Base-by-base conservation (phyloP, 1,140 invertebrate species). In the Drosophila erecta region DNA sequence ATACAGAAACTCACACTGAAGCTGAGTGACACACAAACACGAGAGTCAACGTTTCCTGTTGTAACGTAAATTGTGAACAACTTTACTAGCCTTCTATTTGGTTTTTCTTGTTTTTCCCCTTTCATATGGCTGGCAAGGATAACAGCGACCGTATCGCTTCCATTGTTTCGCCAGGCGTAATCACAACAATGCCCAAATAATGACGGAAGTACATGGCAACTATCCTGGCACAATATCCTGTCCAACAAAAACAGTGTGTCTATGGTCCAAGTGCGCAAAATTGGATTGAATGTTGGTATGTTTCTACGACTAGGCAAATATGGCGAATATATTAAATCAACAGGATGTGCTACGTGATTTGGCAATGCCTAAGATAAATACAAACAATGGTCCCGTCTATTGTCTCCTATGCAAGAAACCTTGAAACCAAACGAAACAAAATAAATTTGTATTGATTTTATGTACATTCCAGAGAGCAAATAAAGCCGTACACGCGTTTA, bases 261-360 rank as follows among this genome's bases (percentile, higher is more conserved):
- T 20, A 54, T 69, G 15, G 15, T 24, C 30, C 41, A 66, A 46
- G 37, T 53, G 47, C 20, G 20, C 30, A 2, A 38, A 54, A 33
- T 69, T 6, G 62, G 49, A 10, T 44, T 41, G 30, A 66, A 20
- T n/a, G 27, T 2, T 11, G n/a, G 11, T 40, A 49, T 65, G 49
- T 33, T 20, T 35, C 41, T 37, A 64, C 37, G 59, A 24, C 33
- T 20, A 66, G 22, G 30, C 59, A 65, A 65, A 65, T 65, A 47
- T 70, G 51, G 43, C 15, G 43, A 70, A 70, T 35, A 66, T 66
- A 70, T 70, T 69, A 70, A 70, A 57, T 70, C 66, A 70, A 70
- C 66, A 70, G 65, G 65, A 70, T 70, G 43, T 71, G 65, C 67
- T 70, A 71, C 65, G 65, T 71, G 67, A 70, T 71, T 56, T 70